phyloP scores from a whole-genome alignment of 1,140 invertebrate species.

The Lasioglossum albipes region DNA sequence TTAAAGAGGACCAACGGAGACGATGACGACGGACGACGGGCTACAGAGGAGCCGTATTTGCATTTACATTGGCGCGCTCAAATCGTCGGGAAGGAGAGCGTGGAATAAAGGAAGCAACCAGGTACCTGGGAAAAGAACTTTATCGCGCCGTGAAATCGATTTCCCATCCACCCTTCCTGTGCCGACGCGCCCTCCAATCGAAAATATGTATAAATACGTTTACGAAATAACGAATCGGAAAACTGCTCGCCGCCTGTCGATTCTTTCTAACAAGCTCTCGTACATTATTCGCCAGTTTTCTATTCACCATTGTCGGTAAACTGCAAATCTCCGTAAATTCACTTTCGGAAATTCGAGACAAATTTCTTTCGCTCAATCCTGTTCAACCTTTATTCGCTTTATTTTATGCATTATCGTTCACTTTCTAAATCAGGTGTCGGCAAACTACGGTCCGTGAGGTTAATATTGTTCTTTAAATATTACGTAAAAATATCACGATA shows the following conservation, averaged over 20 bases:
- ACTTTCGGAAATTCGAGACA: too few species aligned
- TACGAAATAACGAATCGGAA: background rate
- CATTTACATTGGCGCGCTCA: constrained; percentile 61
- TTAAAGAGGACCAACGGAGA: constrained; percentile 46
- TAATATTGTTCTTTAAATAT: too few species aligned
- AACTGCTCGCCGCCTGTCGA: background rate
- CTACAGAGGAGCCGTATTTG: constrained; percentile 54
- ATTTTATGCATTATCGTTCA: too few species aligned
- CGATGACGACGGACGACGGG: constrained; percentile 23
- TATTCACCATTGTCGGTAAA: too few species aligned
- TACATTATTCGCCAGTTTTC: too few species aligned
- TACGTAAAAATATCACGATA: too few species aligned
- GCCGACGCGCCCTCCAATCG: background rate
- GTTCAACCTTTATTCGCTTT: too few species aligned
- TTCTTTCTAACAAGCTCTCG: too few species aligned
- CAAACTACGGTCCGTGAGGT: too few species aligned
- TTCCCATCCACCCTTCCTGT: background rate
- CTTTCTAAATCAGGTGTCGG: too few species aligned
- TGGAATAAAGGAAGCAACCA: constrained; percentile 55
- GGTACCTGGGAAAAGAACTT: constrained; percentile 34
- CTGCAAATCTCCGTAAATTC: too few species aligned
- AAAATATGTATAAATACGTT: background rate
- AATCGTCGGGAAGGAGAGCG: constrained; percentile 57
- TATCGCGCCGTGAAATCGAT: constrained; percentile 40
- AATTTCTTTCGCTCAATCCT: too few species aligned